These are phyloP conservation scores for Heliothis virescens DNA, from an alignment of 1,140 invertebrate genomes.

Conservation along the genomic window DNA sequence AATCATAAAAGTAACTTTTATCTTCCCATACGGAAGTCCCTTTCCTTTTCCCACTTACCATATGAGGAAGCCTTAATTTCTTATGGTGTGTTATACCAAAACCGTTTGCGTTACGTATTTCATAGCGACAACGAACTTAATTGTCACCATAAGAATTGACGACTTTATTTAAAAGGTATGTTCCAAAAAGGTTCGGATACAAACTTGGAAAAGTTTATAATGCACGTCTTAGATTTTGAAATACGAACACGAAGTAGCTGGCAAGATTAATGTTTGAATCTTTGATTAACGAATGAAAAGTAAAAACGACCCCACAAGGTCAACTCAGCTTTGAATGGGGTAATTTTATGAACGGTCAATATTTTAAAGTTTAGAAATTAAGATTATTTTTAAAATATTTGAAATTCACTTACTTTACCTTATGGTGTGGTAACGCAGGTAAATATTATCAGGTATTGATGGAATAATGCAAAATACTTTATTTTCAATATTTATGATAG, in stretches of 20 bases:
- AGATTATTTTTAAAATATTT: no score
- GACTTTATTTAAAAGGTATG: background rate
- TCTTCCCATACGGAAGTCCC: conserved; percentile 18
- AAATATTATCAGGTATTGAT: no score
- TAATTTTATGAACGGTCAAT: no score
- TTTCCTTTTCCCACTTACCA: conserved; percentile 22
- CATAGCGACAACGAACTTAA: conserved; percentile 6
- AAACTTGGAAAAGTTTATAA: background rate
- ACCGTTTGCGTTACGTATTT: background rate
- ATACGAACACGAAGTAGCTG: background rate
- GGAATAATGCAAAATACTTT: no score
- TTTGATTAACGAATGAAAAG: no score
- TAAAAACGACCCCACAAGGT: no score
- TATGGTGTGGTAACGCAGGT: no score
- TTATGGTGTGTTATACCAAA: conserved; percentile 3
- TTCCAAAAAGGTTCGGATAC: background rate
- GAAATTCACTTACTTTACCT: no score
- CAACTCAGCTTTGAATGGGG: no score
- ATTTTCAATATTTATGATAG: no score
- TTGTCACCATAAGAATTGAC: conserved; percentile 5
- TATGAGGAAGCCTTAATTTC: background rate
- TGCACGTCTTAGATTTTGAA: background rate
- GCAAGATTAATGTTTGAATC: no score
- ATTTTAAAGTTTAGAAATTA: no score
- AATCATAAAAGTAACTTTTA: conserved; percentile 5